phyloP scores from a whole-genome alignment of 2,113 vertebrate genomes.

The Spheniscus mendiculus region DNA sequence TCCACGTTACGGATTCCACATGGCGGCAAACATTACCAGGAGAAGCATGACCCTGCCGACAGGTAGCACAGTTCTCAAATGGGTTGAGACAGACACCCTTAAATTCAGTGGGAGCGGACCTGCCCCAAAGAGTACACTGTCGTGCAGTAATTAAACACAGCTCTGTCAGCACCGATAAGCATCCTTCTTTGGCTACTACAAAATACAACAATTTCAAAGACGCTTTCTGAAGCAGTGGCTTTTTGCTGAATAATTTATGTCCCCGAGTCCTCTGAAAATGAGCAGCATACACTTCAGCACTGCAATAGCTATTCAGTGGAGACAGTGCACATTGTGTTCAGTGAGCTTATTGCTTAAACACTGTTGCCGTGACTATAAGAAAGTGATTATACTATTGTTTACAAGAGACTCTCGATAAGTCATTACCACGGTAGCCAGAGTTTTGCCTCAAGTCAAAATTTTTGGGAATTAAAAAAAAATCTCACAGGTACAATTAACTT shows the following conservation, averaged over 20 bases:
- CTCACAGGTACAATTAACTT: slow-evolving; percentile 37
- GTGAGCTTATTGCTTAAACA: slow-evolving; percentile 37
- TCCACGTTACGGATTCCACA: background rate
- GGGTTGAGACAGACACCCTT: background rate
- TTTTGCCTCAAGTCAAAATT: slow-evolving; percentile 49
- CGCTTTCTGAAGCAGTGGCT: background rate
- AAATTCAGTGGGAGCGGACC: background rate
- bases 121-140: background rate
- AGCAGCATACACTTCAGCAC: slow-evolving; percentile 20
- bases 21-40: background rate
- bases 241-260: slow-evolving; percentile 60
- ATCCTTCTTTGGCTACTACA: background rate
- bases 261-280: slow-evolving; percentile 39
- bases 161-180: background rate
- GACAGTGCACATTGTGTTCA: slow-evolving; percentile 38
- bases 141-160: background rate
- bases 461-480: background rate
- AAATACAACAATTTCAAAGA: slow-evolving; percentile 21
- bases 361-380: slow-evolving; percentile 63
- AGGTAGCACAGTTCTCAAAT: background rate
- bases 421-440: slow-evolving; percentile 39
- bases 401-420: slow-evolving; percentile 31
- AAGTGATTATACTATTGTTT: slow-evolving; percentile 60
- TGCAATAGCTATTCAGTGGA: slow-evolving; percentile 11
- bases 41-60: background rate